Percentiles rank a stretch among this genome's conserved stretches.
Evolutionary conservation across 2,888 invertebrate species (phyloP).

Genomic region (Gnatocerus cornutus): DNA sequence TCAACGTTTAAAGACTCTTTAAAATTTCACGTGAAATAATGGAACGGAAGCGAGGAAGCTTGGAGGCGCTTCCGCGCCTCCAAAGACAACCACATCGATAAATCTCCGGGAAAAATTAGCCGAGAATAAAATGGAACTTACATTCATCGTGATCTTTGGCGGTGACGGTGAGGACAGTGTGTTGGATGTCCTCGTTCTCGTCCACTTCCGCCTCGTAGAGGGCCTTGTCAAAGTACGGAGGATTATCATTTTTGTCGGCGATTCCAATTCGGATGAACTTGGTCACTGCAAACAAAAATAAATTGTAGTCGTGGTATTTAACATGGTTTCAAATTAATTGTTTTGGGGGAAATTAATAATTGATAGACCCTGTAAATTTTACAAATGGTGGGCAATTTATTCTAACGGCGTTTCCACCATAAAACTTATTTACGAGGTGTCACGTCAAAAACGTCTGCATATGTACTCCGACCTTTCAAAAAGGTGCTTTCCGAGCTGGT

Average conservation of each 20-base stretch:
- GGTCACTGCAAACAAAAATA: constrained; percentile 83
- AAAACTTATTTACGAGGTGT: background rate
- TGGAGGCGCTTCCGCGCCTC: background rate
- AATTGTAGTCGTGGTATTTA: background rate
- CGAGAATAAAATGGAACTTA: constrained; percentile 76
- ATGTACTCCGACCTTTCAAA: background rate
- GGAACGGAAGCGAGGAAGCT: constrained; percentile 6
- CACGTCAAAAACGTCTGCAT: constrained; percentile 2
- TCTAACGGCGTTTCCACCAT: background rate
- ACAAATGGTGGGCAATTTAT: background rate
- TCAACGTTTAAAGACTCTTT: background rate
- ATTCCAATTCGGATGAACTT: constrained; percentile 99
- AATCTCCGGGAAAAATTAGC: constrained; percentile 5
- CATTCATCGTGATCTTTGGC: constrained; percentile 99
- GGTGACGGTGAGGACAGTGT: constrained; percentile 97
- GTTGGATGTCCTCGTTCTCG: constrained; percentile 98
- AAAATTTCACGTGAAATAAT: constrained; percentile 3
- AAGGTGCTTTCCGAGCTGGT: background rate
- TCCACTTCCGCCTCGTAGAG: constrained; percentile 98
- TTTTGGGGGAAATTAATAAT: background rate
- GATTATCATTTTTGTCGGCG: constrained; percentile 99
- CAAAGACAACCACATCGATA: constrained; percentile 7
- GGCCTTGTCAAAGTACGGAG: constrained; percentile 97
- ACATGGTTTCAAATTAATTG: background rate
- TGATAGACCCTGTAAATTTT: background rate